A percentile compares a stretch with the other conserved stretches of the same genome.
phyloP scores from a whole-genome alignment of 1,140 invertebrate species.

The Neoseiulus cucumeris region DNA sequence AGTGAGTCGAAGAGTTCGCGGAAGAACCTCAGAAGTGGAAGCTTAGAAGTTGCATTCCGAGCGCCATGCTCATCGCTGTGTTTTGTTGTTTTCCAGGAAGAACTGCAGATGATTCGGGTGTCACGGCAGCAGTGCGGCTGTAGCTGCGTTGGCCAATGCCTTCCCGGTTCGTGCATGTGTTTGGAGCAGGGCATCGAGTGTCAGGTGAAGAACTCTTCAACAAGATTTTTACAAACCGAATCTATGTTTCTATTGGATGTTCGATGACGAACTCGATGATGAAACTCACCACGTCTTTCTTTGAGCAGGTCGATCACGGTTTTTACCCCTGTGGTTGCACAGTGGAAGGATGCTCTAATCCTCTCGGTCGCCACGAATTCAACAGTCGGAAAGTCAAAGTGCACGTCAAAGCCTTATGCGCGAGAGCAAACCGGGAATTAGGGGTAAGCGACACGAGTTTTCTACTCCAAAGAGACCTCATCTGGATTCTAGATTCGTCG shows the following conservation, averaged over 20 bases:
- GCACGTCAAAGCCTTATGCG: constrained; percentile 78
- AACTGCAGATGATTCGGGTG: not conserved
- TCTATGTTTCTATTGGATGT: not conserved
- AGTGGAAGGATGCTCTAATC: constrained; percentile 78
- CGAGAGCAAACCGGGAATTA: not conserved
- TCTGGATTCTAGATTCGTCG: no score
- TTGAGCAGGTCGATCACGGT: constrained; percentile 54
- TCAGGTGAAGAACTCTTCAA: constrained; percentile 37
- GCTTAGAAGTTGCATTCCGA: no score
- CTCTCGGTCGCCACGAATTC: constrained; percentile 78
- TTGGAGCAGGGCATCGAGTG: constrained; percentile 86
- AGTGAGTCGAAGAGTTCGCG: constrained; percentile 57
- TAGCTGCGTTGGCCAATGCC: constrained; percentile 75
- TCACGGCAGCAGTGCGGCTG: constrained; percentile 77
- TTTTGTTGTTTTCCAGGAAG: not conserved
- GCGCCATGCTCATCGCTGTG: no score
- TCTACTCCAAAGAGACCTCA: no score
- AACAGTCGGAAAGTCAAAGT: constrained; percentile 83
- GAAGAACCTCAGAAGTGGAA: no score
- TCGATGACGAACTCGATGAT: not conserved
- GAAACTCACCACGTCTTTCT: not conserved
- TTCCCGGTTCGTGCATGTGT: constrained; percentile 83
- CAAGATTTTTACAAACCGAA: not conserved
- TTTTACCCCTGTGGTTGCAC: constrained; percentile 93
- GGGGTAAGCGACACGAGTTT: not conserved